Percentiles rank a stretch among this genome's conserved stretches.
Conservation (phyloP, 2,888 invertebrate species). For the Caradrina clavipalpis region DNA sequence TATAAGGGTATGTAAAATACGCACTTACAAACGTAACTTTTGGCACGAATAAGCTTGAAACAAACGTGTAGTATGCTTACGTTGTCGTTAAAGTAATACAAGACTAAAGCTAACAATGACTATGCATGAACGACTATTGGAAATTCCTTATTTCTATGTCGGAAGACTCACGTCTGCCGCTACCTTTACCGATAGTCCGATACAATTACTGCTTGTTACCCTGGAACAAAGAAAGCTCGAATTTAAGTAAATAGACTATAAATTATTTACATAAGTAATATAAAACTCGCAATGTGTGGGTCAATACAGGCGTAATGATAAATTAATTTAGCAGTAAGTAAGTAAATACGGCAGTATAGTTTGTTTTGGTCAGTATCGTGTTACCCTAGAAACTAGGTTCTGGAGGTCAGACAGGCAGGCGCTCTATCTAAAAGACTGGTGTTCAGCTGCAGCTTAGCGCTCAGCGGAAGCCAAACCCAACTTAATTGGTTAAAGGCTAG, state of each 20-base stretch:
- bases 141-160: slow-evolving; percentile 71
- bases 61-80: slow-evolving; percentile 65
- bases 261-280: no score
- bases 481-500: no score
- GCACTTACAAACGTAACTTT: slow-evolving; percentile 64
- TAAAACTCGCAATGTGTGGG: no score
- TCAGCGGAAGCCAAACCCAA: no score
- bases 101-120: slow-evolving; percentile 86
- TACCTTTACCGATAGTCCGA: slow-evolving; percentile 70
- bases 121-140: slow-evolving; percentile 78
- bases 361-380: no score
- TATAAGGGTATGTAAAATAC: slow-evolving; percentile 61
- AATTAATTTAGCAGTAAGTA: no score
- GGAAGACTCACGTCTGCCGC: slow-evolving; percentile 68
- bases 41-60: slow-evolving; percentile 76
- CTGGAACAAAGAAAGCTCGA: slow-evolving; percentile 71
- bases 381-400: no score
- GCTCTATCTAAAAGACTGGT: no score
- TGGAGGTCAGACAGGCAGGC: no score
- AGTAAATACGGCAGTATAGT: no score
- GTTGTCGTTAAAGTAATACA: slow-evolving; percentile 68
- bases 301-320: no score
- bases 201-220: slow-evolving; percentile 76
- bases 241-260: not conserved
- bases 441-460: no score